phyloP scores from a whole-genome alignment of 2,888 invertebrate species.

The Standfussiana lucernea region DNA sequence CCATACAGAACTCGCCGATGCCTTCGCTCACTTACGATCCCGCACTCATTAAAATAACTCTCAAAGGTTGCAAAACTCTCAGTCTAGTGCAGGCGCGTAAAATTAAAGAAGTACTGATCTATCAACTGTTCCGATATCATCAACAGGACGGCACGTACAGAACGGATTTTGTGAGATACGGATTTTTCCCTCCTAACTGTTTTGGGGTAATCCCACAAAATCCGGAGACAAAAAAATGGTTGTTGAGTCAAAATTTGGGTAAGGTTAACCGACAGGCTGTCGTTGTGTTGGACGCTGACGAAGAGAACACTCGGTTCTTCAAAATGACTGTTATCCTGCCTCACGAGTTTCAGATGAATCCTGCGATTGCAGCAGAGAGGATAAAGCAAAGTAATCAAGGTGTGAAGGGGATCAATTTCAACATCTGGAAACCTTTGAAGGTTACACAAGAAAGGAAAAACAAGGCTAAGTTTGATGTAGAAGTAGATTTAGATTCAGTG shows the following conservation, averaged over 20 bases:
- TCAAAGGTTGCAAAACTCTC: conserved; percentile 78
- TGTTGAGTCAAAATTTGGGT: conserved; percentile 77
- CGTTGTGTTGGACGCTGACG: conserved; percentile 76
- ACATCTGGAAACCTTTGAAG: conserved; percentile 77
- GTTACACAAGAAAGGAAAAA: conserved; percentile 43
- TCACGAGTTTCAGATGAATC: conserved; percentile 51
- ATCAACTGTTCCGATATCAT: conserved; percentile 81
- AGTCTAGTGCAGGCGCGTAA: conserved; percentile 76
- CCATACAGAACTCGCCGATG: conserved; percentile 75
- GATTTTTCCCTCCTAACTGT: conserved; percentile 79
- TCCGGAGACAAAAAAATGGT: conserved; percentile 80
- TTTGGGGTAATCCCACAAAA: conserved; percentile 84
- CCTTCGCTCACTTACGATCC: conserved; percentile 76
- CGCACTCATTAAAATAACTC: conserved; percentile 77
- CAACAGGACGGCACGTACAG: conserved; percentile 71
- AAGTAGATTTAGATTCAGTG: conserved; percentile 82
- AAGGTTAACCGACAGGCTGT: conserved; percentile 74
- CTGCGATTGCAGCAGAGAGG: conserved; percentile 70
- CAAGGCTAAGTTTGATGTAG: conserved; percentile 67
- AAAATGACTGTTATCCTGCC: conserved; percentile 74
- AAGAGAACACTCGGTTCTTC: conserved; percentile 74
- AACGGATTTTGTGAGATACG: conserved; percentile 84
- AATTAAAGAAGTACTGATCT: conserved; percentile 82
- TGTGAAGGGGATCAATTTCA: conserved; percentile 81
- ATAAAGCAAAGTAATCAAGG: conserved; percentile 81